phyloP scores from a whole-genome alignment of 2,888 invertebrate species.

The Epirrita christyi region DNA sequence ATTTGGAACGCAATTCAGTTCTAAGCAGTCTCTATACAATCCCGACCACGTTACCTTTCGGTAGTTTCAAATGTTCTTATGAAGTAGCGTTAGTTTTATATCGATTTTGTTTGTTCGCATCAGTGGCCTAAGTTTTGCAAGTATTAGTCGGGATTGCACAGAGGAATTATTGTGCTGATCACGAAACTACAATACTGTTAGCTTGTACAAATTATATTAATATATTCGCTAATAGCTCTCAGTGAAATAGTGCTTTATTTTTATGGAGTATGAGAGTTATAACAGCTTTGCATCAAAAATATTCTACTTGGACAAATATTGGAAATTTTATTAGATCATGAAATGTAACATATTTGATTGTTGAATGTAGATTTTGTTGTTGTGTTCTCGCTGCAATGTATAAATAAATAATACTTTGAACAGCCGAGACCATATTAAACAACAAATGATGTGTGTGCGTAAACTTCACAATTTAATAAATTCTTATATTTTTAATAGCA shows the following conservation, averaged over 20 bases:
- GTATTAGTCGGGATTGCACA: conserved; percentile 55
- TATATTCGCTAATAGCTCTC: conserved; percentile 70
- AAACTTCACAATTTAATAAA: neutral
- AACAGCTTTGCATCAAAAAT: conserved; percentile 52
- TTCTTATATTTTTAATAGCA: neutral
- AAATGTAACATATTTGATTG: conserved; percentile 50
- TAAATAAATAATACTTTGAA: conserved; percentile 39
- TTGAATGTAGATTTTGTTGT: conserved; percentile 42
- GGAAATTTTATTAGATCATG: conserved; percentile 45
- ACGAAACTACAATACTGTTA: conserved; percentile 51
- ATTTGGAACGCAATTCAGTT: conserved; percentile 9
- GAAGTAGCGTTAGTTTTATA: conserved; percentile 44
- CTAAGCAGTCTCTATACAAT: conserved; percentile 47
- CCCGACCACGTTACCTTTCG: conserved; percentile 36
- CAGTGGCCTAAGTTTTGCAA: conserved; percentile 50
- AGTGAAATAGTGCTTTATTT: conserved; percentile 70
- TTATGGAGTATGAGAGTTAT: conserved; percentile 61
- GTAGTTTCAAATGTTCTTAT: conserved; percentile 38
- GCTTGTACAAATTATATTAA: conserved; percentile 72
- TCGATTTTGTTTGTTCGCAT: conserved; percentile 32
- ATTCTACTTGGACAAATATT: conserved; percentile 37
- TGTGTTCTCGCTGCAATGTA: conserved; percentile 42
- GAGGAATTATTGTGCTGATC: conserved; percentile 47
- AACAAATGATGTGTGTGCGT: conserved; percentile 29
- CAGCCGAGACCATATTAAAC: conserved; percentile 52